phyloP scores from a whole-genome alignment of 2,888 invertebrate species.

The Hyposoter dolosus region DNA sequence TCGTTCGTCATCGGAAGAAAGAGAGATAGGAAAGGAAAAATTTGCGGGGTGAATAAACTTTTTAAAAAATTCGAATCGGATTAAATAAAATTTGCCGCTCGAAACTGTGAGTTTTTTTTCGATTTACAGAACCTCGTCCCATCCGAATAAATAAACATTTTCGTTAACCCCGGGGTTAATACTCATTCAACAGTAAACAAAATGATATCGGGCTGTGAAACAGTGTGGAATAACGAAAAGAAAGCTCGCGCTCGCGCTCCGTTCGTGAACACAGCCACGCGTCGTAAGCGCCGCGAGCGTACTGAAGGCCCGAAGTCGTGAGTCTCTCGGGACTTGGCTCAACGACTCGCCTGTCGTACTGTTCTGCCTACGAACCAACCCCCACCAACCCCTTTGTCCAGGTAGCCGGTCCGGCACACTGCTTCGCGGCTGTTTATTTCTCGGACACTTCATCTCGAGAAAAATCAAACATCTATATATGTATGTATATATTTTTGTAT shows the following conservation, averaged over 20 bases:
- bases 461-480: slow-evolving; percentile 17
- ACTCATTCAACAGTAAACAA: neutral
- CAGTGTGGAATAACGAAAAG: slow-evolving; percentile 35
- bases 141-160: neutral
- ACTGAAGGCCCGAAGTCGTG: slow-evolving; percentile 76
- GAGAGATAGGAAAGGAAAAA: neutral
- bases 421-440: slow-evolving; percentile 27
- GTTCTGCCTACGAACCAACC: slow-evolving; percentile 67
- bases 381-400: slow-evolving; percentile 70
- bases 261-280: slow-evolving; percentile 66
- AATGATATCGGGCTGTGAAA: neutral
- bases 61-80: neutral
- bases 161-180: neutral
- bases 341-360: slow-evolving; percentile 54
- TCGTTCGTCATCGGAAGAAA: slow-evolving; percentile 49
- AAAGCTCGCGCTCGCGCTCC: slow-evolving; percentile 50
- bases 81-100: neutral
- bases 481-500: neutral
- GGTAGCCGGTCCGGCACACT: slow-evolving; percentile 52
- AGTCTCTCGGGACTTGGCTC: slow-evolving; percentile 69
- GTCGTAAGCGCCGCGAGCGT: slow-evolving; percentile 82
- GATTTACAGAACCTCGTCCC: neutral
- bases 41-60: slow-evolving; percentile 6
- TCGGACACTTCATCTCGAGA: slow-evolving; percentile 49
- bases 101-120: neutral